A percentile compares a stretch with the other conserved stretches of the same genome.
These are phyloP conservation scores for Chloroceryle amazona DNA, from an alignment of 2,797 vertebrate species.

Conservation along the genomic window DNA sequence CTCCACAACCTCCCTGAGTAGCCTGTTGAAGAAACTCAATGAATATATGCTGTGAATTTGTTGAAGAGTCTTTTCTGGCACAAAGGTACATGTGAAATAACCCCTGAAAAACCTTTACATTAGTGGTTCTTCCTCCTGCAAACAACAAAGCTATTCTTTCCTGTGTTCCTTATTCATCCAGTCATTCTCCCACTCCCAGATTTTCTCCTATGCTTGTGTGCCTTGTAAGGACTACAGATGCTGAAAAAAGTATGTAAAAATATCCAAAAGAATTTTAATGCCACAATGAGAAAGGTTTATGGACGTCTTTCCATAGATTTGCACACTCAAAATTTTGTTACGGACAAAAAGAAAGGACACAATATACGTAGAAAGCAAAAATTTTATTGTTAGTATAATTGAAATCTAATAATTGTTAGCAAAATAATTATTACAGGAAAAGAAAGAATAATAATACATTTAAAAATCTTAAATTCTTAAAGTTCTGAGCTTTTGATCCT, in stretches of 20 bases:
- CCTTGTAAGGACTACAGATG: not conserved
- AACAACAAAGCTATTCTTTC: not conserved
- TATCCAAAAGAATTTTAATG: not conserved
- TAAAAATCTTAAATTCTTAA: not conserved
- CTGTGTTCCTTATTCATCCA: not conserved
- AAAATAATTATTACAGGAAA: not conserved
- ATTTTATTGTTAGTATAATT: not conserved
- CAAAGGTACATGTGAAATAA: not conserved
- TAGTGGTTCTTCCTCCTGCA: not conserved
- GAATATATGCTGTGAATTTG: not conserved
- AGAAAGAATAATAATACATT: not conserved
- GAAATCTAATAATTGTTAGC: not conserved
- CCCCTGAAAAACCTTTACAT: not conserved
- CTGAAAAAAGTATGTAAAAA: not conserved
- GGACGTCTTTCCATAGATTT: not conserved
- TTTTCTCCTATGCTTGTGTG: not conserved
- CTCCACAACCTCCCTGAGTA: too few species aligned
- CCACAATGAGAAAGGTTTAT: not conserved
- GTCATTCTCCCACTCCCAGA: not conserved
- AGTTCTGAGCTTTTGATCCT: not conserved
- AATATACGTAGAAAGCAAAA: not conserved
- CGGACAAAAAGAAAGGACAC: not conserved
- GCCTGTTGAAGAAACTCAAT: not conserved
- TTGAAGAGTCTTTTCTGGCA: not conserved
- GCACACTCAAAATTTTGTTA: not conserved